These are phyloP conservation scores for Flexamia atlantica DNA, from an alignment of 2,888 invertebrate genomes.

Conservation along the genomic window DNA sequence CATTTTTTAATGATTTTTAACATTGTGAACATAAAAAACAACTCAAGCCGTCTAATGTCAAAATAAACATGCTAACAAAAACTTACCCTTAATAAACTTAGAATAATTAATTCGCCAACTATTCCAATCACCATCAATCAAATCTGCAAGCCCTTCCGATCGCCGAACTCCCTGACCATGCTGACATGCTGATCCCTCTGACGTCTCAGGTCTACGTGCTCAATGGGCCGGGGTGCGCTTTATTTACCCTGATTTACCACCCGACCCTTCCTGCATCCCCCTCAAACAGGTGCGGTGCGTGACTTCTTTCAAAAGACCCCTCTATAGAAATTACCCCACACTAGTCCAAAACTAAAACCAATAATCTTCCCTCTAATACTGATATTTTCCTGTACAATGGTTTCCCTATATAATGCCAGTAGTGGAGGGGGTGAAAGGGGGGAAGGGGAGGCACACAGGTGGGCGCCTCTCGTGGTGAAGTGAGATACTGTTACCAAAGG, in stretches of 20 bases:
- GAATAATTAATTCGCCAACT: no score
- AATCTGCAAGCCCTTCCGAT: not conserved
- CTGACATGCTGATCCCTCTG: not conserved
- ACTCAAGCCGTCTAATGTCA: no score
- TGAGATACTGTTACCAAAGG: constrained; percentile 52
- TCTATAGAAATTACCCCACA: constrained; percentile 61
- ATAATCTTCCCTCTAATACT: constrained; percentile 61
- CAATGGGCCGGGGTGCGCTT: constrained; percentile 43
- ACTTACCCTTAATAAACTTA: no score
- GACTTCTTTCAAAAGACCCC: constrained; percentile 57
- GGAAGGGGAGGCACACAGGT: constrained; percentile 36
- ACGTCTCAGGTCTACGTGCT: constrained; percentile 28
- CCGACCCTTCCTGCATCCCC: constrained; percentile 27
- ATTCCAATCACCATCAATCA: no score
- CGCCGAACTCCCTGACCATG: not conserved
- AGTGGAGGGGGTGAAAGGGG: no score
- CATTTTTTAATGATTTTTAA: no score
- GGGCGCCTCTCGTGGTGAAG: constrained; percentile 41
- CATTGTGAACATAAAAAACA: no score
- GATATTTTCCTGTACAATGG: constrained; percentile 57
- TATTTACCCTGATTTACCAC: constrained; percentile 53
- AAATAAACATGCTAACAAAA: no score
- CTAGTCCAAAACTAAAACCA: constrained; percentile 63
- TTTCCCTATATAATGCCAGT: constrained; percentile 40
- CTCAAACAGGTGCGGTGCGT: constrained; percentile 57